phyloP scores from a whole-genome alignment of 2,113 vertebrate species.

The Myxocyprinus asiaticus region DNA sequence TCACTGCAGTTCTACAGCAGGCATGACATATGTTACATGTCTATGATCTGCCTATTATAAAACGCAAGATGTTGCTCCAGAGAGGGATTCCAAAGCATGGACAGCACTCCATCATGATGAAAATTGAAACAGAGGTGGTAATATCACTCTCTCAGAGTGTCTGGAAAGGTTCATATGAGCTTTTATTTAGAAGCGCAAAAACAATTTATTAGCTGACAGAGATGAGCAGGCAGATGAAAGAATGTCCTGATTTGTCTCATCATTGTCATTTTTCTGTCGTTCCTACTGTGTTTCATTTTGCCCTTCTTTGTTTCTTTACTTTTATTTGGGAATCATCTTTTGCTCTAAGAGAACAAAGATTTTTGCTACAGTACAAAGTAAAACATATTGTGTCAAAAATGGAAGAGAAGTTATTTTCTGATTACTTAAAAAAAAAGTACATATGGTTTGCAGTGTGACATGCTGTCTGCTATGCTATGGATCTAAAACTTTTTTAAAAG shows the following conservation, averaged over 20 bases:
- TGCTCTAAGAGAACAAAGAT: background rate
- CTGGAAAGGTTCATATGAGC: constrained; percentile 32
- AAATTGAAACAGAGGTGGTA: constrained; percentile 1
- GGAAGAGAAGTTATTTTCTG: background rate
- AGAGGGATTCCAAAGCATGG: background rate
- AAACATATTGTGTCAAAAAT: background rate
- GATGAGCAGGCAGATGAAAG: background rate
- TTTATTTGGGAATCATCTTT: no score
- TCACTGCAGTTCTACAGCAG: constrained; percentile 8
- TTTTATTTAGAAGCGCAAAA: constrained; percentile 24
- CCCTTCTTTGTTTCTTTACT: no score
- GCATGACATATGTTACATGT: constrained; percentile 34
- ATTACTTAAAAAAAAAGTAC: background rate
- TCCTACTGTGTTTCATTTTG: no score
- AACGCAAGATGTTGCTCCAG: constrained; percentile 5
- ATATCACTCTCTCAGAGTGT: background rate
- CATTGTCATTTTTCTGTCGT: no score
- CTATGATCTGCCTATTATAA: constrained; percentile 14
- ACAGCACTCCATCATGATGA: background rate
- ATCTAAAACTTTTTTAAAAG: no score
- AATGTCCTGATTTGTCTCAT: no score
- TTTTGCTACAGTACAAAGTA: background rate
- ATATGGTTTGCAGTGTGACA: no score
- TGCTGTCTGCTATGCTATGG: no score
- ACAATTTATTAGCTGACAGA: constrained; percentile 62